A percentile compares a stretch with the other conserved stretches of the same genome.
phyloP scores from a whole-genome alignment of 2,888 invertebrate species.

The Villa cingulata region DNA sequence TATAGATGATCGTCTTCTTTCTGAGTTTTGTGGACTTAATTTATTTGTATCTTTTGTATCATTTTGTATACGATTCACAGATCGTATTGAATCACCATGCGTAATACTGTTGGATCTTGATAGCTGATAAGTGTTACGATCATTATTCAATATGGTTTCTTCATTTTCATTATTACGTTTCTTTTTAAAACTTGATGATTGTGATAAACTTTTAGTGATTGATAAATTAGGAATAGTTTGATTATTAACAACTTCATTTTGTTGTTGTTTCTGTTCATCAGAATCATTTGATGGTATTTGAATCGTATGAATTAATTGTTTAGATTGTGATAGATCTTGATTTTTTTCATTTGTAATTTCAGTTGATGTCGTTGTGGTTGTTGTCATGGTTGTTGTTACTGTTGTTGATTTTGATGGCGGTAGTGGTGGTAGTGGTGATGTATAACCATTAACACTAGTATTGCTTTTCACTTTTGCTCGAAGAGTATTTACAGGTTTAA shows the following conservation, averaged over 20 bases:
- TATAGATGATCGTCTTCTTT: conserved; percentile 30
- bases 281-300: background rate
- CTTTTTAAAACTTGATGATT: conserved; percentile 52
- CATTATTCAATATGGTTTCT: conserved; percentile 48
- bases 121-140: conserved; percentile 53
- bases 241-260: conserved; percentile 11
- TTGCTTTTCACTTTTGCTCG: background rate
- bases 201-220: conserved; percentile 57
- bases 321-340: too few species aligned
- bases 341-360: too few species aligned
- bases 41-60: conserved; percentile 54
- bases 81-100: conserved; percentile 46
- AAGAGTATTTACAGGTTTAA: background rate
- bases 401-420: too few species aligned
- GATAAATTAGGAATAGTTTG: conserved; percentile 25
- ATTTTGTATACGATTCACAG: conserved; percentile 55
- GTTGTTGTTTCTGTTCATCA: conserved; percentile 7
- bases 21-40: conserved; percentile 60
- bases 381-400: background rate
- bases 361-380: background rate
- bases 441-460: background rate
- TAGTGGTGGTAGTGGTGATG: too few species aligned
- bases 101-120: conserved; percentile 20
- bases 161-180: conserved; percentile 40
- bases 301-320: background rate